A percentile compares a stretch with the other conserved stretches of the same genome.
phyloP scores from a whole-genome alignment of 2,888 invertebrate species.

The Lepetodrilus schrolli region DNA sequence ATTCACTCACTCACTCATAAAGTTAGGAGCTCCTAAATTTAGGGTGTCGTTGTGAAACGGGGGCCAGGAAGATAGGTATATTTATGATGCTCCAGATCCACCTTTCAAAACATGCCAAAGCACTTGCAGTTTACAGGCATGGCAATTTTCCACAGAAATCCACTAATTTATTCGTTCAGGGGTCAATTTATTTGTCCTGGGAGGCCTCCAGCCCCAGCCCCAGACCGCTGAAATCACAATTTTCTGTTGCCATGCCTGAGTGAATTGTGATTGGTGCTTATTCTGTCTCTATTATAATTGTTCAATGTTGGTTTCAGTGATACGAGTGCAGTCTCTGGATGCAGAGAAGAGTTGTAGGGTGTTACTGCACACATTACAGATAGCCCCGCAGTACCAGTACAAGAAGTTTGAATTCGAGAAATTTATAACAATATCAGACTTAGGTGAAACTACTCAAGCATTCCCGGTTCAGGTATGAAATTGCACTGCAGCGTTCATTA shows the following conservation, averaged over 20 bases:
- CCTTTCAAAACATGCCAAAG: too few relatives aligned
- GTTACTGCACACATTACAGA: slow-evolving; percentile 91
- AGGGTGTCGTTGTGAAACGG: too few relatives aligned
- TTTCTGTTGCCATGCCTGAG: too few relatives aligned
- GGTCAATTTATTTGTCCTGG: neutral
- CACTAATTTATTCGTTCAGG: neutral
- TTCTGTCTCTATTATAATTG: neutral
- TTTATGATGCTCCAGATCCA: too few relatives aligned
- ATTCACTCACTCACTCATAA: too few relatives aligned
- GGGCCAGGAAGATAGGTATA: too few relatives aligned
- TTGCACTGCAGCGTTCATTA: too few relatives aligned
- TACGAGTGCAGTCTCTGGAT: slow-evolving; percentile 76
- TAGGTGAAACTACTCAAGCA: slow-evolving; percentile 82
- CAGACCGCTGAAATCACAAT: too few relatives aligned
- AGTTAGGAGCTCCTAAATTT: too few relatives aligned
- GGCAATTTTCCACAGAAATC: neutral
- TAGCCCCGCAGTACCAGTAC: slow-evolving; percentile 86
- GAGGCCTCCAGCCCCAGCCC: neutral
- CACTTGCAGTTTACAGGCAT: too few relatives aligned
- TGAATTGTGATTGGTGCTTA: too few relatives aligned
- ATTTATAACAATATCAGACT: slow-evolving; percentile 80
- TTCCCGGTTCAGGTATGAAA: slow-evolving; percentile 86
- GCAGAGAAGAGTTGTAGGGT: slow-evolving; percentile 82
- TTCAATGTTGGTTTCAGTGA: slow-evolving; percentile 57
- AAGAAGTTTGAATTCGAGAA: slow-evolving; percentile 87